Evolutionary conservation across 1,140 invertebrate genomes (phyloP).

Genomic region (Drosophila navojoa): DNA sequence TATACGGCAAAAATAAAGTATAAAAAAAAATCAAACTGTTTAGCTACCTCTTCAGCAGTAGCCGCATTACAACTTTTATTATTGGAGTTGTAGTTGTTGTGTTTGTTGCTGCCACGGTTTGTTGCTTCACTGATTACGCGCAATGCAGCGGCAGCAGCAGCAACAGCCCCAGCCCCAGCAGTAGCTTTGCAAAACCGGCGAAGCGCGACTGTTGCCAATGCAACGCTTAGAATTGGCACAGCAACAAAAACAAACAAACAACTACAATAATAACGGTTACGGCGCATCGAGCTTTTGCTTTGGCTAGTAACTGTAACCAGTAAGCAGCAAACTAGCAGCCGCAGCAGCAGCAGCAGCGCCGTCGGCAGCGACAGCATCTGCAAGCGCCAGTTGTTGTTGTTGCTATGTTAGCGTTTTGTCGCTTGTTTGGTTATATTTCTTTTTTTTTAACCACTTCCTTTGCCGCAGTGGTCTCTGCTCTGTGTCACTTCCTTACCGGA

Average conservation of each 20-base stretch:
- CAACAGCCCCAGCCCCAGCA: constrained; percentile 55
- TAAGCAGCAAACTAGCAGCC: constrained; percentile 33
- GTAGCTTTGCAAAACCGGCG: constrained; percentile 74
- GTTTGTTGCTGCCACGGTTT: constrained; percentile 69
- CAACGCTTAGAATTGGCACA: constrained; percentile 81
- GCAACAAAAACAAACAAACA: constrained; percentile 48
- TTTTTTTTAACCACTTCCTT: constrained; percentile 79
- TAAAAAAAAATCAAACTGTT: constrained; percentile 17
- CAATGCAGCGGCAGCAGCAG: constrained; percentile 66
- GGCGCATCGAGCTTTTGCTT: constrained; percentile 60
- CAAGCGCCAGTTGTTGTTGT: constrained; percentile 16
- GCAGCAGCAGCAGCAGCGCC: constrained; percentile 27
- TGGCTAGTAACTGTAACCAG: constrained; percentile 49
- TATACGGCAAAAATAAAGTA: constrained; percentile 22
- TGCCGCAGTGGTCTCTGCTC: constrained; percentile 40
- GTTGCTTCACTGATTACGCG: constrained; percentile 82
- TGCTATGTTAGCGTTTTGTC: constrained; percentile 38
- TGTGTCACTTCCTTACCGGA: constrained; percentile 24
- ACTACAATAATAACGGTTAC: constrained; percentile 66
- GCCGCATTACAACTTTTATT: constrained; percentile 40
- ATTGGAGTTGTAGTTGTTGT: constrained; percentile 29
- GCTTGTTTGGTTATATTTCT: constrained; percentile 45
- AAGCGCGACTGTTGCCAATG: constrained; percentile 81
- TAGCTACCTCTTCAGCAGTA: constrained; percentile 56
- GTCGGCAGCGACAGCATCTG: constrained; percentile 32